Percentiles rank a stretch among this genome's conserved stretches.
Conservation (phyloP, 64 coral and sea anemone species). For the Platygyra sinensis region DNA sequence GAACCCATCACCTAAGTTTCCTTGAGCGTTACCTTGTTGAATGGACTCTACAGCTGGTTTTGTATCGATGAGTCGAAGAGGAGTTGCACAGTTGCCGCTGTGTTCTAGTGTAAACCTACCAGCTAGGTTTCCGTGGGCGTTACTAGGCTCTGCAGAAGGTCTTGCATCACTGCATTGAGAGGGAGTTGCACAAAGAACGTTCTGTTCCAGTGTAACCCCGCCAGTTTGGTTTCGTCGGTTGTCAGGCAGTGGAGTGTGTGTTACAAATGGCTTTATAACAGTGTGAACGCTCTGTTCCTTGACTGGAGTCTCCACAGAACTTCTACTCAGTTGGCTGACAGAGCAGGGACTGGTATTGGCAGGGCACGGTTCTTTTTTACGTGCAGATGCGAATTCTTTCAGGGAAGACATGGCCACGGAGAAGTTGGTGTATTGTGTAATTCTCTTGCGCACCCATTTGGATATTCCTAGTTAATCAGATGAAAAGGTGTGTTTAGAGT, state of each 20-base stretch:
- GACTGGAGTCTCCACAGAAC: conserved; percentile 4
- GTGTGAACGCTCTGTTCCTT: background rate
- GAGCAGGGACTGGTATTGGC: background rate
- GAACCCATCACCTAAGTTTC: too few relatives aligned
- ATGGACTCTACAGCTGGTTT: background rate
- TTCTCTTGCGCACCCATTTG: conserved; percentile 86
- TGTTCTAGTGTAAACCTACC: too few relatives aligned
- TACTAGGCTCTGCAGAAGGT: too few relatives aligned
- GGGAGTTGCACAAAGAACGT: too few relatives aligned
- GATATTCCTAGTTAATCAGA: conserved; percentile 64
- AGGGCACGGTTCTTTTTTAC: conserved; percentile 80
- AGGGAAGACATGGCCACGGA: conserved; percentile 63
- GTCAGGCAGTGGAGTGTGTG: background rate
- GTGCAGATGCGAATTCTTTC: conserved; percentile 75
- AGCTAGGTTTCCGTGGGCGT: too few relatives aligned
- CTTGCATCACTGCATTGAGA: too few relatives aligned
- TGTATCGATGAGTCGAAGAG: background rate
- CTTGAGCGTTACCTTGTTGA: too few relatives aligned
- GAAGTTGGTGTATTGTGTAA: conserved; percentile 64
- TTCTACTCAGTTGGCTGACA: background rate
- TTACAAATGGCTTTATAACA: background rate
- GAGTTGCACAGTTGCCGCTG: too few relatives aligned
- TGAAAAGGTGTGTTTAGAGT: background rate
- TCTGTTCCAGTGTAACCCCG: too few relatives aligned
- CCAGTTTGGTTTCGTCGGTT: too few relatives aligned